Conservation (phyloP, 2,113 vertebrate species). For the Patagioenas fasciata region DNA sequence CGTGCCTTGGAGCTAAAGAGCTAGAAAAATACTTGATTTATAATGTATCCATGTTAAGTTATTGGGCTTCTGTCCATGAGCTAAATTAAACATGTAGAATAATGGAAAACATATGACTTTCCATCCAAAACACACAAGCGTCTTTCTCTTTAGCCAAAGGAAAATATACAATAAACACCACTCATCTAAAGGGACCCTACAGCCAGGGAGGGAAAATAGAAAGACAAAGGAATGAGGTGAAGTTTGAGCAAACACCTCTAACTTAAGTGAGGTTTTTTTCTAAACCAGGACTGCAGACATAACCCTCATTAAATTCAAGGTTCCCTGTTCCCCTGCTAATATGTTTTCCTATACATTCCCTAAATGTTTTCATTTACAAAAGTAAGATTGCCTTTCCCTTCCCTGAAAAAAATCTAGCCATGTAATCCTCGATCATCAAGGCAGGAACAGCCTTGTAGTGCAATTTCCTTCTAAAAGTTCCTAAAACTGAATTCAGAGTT, state of each 20-base stretch:
- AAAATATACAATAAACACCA: not conserved
- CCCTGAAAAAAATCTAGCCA: not conserved
- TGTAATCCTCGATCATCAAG: not conserved
- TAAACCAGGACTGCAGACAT: not conserved
- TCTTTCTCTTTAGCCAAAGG: not conserved
- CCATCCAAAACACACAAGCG: not conserved
- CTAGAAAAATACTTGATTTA: not conserved
- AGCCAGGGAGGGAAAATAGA: not conserved
- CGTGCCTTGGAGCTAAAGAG: not conserved
- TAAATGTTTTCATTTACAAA: not conserved
- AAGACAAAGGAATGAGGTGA: not conserved
- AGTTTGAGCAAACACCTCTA: not conserved
- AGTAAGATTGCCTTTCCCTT: not conserved
- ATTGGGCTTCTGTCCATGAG: not conserved
- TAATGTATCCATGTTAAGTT: not conserved
- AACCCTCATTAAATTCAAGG: not conserved
- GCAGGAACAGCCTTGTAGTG: not conserved
- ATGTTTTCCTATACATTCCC: not conserved
- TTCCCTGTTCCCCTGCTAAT: not conserved
- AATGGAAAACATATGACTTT: constrained; percentile 19
- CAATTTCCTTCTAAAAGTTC: not conserved
- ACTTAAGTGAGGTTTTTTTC: not conserved
- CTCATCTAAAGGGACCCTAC: not conserved
- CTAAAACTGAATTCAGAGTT: not conserved
- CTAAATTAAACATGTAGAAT: constrained; percentile 18